Percentiles rank a stretch among this genome's conserved stretches.
Evolutionary conservation across 2,113 vertebrate species (phyloP).

Genomic region (Lamprologus callipterus): DNA sequence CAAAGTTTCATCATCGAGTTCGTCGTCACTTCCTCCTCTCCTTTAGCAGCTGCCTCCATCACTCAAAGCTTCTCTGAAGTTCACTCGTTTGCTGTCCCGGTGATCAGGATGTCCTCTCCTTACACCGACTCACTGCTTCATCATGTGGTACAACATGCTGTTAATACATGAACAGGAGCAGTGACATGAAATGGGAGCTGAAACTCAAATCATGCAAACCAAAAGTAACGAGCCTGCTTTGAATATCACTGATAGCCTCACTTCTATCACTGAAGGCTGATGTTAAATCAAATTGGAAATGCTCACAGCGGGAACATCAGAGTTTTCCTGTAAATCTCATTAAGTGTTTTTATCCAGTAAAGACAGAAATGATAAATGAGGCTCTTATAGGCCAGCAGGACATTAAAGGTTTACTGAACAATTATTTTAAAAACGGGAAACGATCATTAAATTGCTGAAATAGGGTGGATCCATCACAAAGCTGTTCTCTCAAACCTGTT

Average conservation of each 20-base stretch:
- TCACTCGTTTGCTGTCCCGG: background rate
- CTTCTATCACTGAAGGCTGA: background rate
- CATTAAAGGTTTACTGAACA: background rate
- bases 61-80: background rate
- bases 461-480: background rate
- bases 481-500: too few species aligned
- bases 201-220: background rate
- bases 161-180: background rate
- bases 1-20: background rate
- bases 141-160: background rate
- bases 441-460: background rate
- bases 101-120: background rate
- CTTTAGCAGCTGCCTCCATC: background rate
- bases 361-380: accelerated
- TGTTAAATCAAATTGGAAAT: background rate
- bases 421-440: background rate
- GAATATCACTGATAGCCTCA: background rate
- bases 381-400: accelerated
- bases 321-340: background rate
- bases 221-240: background rate
- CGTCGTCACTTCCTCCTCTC: background rate
- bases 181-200: background rate
- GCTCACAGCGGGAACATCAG: background rate
- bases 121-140: background rate
- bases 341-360: background rate